phyloP scores from a whole-genome alignment of 2,113 vertebrate species.

The Perca schrenkii region DNA sequence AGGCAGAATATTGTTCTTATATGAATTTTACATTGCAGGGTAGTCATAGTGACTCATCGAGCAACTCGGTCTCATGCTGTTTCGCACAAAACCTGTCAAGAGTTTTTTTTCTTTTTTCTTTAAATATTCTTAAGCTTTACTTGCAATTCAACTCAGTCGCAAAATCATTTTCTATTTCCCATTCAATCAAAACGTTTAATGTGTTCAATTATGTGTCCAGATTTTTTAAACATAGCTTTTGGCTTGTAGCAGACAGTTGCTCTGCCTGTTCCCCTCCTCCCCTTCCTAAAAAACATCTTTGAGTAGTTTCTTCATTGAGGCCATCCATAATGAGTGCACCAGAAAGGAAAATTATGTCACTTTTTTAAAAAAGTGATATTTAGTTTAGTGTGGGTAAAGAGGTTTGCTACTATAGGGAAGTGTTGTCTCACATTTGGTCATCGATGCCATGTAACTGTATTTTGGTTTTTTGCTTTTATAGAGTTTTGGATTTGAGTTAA shows the following conservation, averaged over 20 bases:
- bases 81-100: slow-evolving; percentile 71
- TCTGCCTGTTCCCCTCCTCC: not conserved
- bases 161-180: slow-evolving; percentile 22
- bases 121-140: slow-evolving; percentile 33
- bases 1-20: slow-evolving; percentile 76
- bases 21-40: slow-evolving; percentile 73
- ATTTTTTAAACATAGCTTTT: not conserved
- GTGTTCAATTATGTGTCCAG: not conserved
- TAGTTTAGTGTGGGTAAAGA: not conserved
- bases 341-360: not conserved
- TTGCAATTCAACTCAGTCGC: slow-evolving; percentile 35
- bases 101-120: slow-evolving; percentile 42
- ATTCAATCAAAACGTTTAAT: slow-evolving; percentile 26
- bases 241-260: not conserved
- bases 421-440: not conserved
- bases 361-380: not conserved
- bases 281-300: not conserved
- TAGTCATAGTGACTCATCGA: slow-evolving; percentile 73
- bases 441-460: not conserved
- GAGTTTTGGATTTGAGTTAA: rapidly evolving
- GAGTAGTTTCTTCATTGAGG: not conserved
- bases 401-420: not conserved
- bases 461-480: slow-evolving; percentile 4
- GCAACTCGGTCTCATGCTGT: slow-evolving; percentile 66
- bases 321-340: not conserved